Base-by-base conservation (phyloP, 2,888 invertebrate species). In the Eupithecia inturbata region DNA sequence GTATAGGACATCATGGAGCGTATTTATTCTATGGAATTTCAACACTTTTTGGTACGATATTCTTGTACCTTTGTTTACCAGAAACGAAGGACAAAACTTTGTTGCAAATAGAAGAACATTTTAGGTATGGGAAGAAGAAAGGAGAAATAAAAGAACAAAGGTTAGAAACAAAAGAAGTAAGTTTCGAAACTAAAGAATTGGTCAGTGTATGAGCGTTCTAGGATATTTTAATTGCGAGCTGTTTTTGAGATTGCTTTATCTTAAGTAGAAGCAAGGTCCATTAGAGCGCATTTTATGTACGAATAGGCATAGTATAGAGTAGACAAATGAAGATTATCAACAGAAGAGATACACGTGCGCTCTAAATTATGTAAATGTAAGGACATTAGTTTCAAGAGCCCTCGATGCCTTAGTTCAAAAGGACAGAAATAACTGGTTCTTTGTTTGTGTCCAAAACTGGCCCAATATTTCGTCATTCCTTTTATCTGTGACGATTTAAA, bases 61-160 rank as follows among this genome's bases (percentile, higher is more conserved):
- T 96, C 82, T 89, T 96, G 19, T 96, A 94, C 80, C 91, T 95
- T 75, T 95, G 88, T 77, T 89, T 97, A 70, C 97, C 97, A 0
- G 96, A 97, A 90, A 97, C 97, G 0, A 96, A 95, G 81, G 95
- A 95, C 22, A 96, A 96, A 83, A 96, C 96, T 9, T 89, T 97
- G 64, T 89, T 96, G 68, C 95, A 97, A 89, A 96, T 97, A 77
- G 96, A 96, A 80, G 95, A 95, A 79, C 85, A 92, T 74, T 96
- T 95, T 82, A 91, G 91, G 73, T 81, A 88, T 69, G 88, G 89
- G 0, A 89, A 89, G 75, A 89, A 87, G 78, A 83, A 79, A 41
- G 67, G 12, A 57, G 28, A 70, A 66, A 12, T 86, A 85, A 81
- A 84, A 82, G 31, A 74, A 68, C 22, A 74, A 75, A 57, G 26